Evolutionary conservation across 30 jellyfish, hydroid and myxozoan genomes (phyloP).

Genomic region (Sanderia malayensis): DNA sequence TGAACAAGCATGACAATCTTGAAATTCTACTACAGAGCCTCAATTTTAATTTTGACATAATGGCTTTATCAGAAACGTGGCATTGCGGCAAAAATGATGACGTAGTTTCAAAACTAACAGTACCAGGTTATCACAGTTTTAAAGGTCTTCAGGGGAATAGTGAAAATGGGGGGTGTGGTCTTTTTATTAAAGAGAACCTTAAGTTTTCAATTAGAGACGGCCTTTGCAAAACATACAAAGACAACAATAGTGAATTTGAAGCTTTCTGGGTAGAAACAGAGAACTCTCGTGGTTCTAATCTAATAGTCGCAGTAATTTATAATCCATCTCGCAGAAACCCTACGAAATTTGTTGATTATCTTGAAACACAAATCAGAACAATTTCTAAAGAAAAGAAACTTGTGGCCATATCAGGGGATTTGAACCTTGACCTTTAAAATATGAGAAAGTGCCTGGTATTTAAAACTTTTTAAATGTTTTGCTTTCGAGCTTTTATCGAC

Average conservation of each 20-base stretch:
- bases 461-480: not conserved
- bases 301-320: not conserved
- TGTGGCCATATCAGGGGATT: not conserved
- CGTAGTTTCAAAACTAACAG: too few species aligned
- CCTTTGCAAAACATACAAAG: not conserved
- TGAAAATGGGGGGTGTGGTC: not conserved
- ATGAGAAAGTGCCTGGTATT: not conserved
- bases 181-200: not conserved
- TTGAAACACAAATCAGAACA: not conserved
- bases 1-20: not conserved
- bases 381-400: not conserved
- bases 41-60: not conserved
- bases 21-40: not conserved
- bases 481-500: not conserved
- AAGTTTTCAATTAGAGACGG: not conserved
- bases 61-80: not conserved
- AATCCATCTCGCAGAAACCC: not conserved
- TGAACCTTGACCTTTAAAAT: slow-evolving; percentile 10
- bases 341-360: not conserved
- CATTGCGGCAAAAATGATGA: too few species aligned
- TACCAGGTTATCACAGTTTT: too few species aligned
- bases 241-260: not conserved
- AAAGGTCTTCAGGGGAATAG: too few species aligned
- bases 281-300: not conserved
- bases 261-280: not conserved